A percentile compares a stretch with the other conserved stretches of the same genome.
phyloP scores from a whole-genome alignment of 2,888 invertebrate species.

The Chrysomela aeneicollis region DNA sequence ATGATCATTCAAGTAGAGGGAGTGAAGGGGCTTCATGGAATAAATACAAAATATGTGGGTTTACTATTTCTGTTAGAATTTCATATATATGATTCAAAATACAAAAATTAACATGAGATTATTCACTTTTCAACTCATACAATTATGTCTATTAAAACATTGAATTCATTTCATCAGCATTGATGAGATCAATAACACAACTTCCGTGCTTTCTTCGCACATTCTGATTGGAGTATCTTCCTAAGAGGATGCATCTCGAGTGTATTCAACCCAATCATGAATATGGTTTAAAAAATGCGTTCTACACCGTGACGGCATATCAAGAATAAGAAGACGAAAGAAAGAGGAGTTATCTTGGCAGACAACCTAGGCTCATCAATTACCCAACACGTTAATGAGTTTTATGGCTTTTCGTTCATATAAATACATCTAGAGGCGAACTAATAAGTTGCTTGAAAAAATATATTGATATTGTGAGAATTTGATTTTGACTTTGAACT shows the following conservation, averaged over 20 bases:
- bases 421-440: conserved; percentile 31
- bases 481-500: neutral
- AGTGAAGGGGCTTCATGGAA: too few species aligned
- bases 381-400: conserved; percentile 54
- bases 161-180: too few species aligned
- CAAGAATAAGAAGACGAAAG: conserved; percentile 8
- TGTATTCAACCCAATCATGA: neutral
- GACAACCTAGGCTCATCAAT: conserved; percentile 51
- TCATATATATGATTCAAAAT: too few species aligned
- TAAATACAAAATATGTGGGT: too few species aligned
- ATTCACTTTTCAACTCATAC: too few species aligned
- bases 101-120: too few species aligned
- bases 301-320: conserved; percentile 12
- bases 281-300: conserved; percentile 12
- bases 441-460: neutral
- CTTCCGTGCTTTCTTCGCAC: neutral
- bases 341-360: conserved; percentile 30
- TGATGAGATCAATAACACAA: too few species aligned
- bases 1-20: too few species aligned
- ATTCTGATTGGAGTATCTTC: too few species aligned
- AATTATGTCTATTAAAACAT: too few species aligned
- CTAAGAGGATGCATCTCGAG: neutral
- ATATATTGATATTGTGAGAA: neutral
- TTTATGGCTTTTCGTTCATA: conserved; percentile 55
- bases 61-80: too few species aligned